Evolutionary conservation across 2,113 vertebrate species (phyloP).

Genomic region (Phyllostomus hastatus): DNA sequence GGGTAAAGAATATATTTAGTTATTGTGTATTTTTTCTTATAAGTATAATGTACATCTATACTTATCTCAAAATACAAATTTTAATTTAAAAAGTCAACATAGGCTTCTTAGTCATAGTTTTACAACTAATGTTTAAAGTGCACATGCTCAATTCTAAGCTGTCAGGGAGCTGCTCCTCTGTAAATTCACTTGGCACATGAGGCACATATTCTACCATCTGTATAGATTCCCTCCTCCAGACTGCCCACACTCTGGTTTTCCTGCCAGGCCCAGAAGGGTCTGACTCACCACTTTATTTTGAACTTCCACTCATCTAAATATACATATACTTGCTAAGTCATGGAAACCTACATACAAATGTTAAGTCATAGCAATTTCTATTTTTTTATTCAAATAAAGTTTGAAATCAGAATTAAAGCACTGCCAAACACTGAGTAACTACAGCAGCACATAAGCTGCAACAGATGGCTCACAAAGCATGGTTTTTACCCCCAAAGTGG

Average conservation of each 20-base stretch:
- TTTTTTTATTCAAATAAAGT: constrained; percentile 56
- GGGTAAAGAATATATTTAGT: not conserved
- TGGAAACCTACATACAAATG: not conserved
- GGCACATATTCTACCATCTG: constrained; percentile 5
- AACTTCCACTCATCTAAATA: constrained; percentile 15
- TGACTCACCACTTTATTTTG: constrained; percentile 48
- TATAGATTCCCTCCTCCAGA: not conserved
- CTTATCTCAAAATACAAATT: constrained; percentile 4
- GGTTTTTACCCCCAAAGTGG: constrained; percentile 71
- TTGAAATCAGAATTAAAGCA: constrained; percentile 71
- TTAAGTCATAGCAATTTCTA: constrained; percentile 50
- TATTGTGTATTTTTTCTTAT: not conserved
- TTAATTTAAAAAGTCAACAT: not conserved
- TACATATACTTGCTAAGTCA: not conserved
- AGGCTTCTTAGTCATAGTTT: not conserved
- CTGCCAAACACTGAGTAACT: constrained; percentile 66
- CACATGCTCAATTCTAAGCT: not conserved
- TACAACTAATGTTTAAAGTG: not conserved
- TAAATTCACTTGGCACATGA: not conserved
- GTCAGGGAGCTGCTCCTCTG: not conserved
- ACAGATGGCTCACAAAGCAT: constrained; percentile 77
- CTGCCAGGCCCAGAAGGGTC: not conserved
- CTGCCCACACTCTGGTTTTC: not conserved
- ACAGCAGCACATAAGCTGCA: constrained; percentile 74
- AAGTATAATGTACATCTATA: not conserved